Evolutionary conservation across 2,797 vertebrate species (phyloP), one percentile per base, ranked within the genome.

Genomic region (Liasis olivaceus): DNA sequence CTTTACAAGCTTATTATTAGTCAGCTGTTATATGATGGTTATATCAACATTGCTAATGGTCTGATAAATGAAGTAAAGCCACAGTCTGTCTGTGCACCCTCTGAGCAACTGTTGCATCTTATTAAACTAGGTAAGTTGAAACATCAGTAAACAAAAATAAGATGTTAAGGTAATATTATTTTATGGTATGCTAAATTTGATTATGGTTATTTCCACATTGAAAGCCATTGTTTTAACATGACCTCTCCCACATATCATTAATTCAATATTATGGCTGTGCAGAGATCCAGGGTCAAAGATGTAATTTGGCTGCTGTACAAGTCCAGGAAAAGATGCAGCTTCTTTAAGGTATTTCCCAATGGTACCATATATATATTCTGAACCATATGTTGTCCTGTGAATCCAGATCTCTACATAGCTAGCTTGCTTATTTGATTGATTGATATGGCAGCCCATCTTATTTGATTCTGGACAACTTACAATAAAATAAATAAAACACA

Each of bases 1-100:
- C 98, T 99, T 51, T 99, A 99, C 97, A 99, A 97, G 95, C 98
- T 99, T 90, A 99, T 99, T 95, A 99, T 99, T 93, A 99, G 99
- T 97, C 99, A 99, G 97, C 97, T 99, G 88, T 98, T 99, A 1
- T 99, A 99, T 31, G 99, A 99, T 24, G 99, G 99, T 28, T 99
- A 99, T 96, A 99, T 98, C 94, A 98, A 96, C 98, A 99, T 99
- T 92, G 99, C 99, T 91, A 99, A 99, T 95, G 99, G 97, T 47
- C 98, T 99, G 89, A 99, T 99, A 96, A 99, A 97, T 60, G 99
- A 99, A 93, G 98, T 99, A 94, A 99, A 99, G 93, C 99, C 99
- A 0, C 99, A 98, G 36, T 98, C 93, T 0, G 98, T 99, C 0
- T 99, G 99, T 90, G 98, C 99, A 0, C 99, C 99, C 0, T 99